phyloP scores from a whole-genome alignment of 2,888 invertebrate species.

The Pterostichus madidus region DNA sequence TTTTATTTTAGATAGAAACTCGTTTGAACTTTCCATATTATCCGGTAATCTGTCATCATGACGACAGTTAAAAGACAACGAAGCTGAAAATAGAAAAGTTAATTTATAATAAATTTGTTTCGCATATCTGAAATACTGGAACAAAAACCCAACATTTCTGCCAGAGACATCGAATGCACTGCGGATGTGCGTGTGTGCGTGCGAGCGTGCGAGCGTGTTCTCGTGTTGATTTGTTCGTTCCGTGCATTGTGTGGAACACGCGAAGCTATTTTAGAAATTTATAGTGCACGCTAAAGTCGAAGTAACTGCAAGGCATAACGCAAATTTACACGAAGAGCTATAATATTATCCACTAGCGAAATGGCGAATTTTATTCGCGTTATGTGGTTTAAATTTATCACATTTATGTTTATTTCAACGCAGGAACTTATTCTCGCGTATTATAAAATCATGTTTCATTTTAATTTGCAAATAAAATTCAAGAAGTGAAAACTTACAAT shows the following conservation, averaged over 20 bases:
- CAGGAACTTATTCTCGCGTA: too few relatives aligned
- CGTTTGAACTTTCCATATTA: conserved; percentile 36
- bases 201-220: background rate
- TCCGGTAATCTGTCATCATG: conserved; percentile 29
- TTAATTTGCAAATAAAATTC: too few relatives aligned
- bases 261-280: conserved; percentile 47
- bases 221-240: conserved; percentile 49
- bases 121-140: conserved; percentile 40
- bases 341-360: conserved; percentile 19
- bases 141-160: conserved; percentile 26
- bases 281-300: conserved; percentile 2
- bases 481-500: too few relatives aligned
- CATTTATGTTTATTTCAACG: background rate
- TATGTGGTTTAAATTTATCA: background rate
- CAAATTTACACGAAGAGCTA: conserved; percentile 9
- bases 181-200: conserved; percentile 2
- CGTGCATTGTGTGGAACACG: conserved; percentile 42
- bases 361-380: conserved; percentile 1
- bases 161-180: conserved; percentile 29
- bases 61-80: conserved; percentile 15
- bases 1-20: conserved; percentile 3
- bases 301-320: conserved; percentile 27
- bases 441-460: background rate
- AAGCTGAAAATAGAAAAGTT: background rate
- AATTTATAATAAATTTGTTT: conserved; percentile 48